These are phyloP conservation scores for Protobothrops flavoviridis DNA, from an alignment of 2,113 vertebrate genomes.

Conservation along the genomic window DNA sequence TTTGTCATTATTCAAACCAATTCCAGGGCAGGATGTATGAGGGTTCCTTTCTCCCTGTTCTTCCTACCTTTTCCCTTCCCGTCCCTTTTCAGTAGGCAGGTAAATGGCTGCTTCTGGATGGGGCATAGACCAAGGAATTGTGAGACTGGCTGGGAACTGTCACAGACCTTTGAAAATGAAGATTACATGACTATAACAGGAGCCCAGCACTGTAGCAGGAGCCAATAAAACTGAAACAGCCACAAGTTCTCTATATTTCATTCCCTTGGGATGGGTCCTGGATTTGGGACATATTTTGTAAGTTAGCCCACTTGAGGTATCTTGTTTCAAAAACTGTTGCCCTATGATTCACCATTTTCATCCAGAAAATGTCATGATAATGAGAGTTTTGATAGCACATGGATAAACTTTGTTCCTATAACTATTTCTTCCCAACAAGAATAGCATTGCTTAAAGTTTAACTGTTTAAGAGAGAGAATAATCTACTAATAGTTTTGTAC, in stretches of 20 bases:
- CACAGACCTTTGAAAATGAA: not conserved
- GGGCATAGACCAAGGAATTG: not conserved
- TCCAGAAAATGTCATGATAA: not conserved
- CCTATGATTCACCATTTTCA: not conserved
- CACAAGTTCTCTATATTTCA: not conserved
- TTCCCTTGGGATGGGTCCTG: not conserved
- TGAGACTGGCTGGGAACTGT: not conserved
- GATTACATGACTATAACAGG: not conserved
- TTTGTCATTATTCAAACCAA: not conserved
- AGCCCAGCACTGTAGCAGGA: not conserved
- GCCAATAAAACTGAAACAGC: not conserved
- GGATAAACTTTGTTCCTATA: constrained; percentile 28
- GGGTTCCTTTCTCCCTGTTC: not conserved
- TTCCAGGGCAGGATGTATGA: not conserved
- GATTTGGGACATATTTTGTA: not conserved
- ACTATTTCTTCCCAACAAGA: constrained; percentile 29
- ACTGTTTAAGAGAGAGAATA: not conserved
- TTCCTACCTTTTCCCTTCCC: not conserved
- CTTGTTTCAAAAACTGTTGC: not conserved
- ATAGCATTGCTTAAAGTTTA: not conserved
- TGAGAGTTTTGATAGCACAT: not conserved
- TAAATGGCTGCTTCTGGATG: not conserved
- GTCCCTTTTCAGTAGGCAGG: not conserved
- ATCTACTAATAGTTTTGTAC: not conserved
- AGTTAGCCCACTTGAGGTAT: not conserved